These are phyloP conservation scores for Amaurobius ferox DNA, from an alignment of 2,888 invertebrate species.

Conservation along the genomic window DNA sequence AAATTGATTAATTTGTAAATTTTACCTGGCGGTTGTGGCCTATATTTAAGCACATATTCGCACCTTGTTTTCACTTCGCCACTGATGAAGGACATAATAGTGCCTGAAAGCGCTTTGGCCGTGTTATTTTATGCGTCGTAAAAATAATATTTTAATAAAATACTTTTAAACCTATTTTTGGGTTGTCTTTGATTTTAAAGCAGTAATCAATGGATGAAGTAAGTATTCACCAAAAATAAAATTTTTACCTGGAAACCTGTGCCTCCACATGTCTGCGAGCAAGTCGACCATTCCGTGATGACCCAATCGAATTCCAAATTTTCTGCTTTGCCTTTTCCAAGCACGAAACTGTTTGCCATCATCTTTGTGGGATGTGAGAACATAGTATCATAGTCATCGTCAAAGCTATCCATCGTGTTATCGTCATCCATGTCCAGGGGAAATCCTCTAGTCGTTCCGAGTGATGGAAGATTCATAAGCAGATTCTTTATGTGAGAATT, in stretches of 20 bases:
- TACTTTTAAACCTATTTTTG: too few relatives aligned
- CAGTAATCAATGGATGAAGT: too few relatives aligned
- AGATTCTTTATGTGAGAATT: slow-evolving; percentile 85
- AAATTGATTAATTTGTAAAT: too few relatives aligned
- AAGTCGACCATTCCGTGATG: slow-evolving; percentile 90
- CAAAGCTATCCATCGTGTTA: slow-evolving; percentile 3
- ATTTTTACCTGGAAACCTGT: slow-evolving; percentile 81
- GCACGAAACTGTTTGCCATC: slow-evolving; percentile 75
- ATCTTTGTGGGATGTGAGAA: slow-evolving; percentile 77
- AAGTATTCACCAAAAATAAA: too few relatives aligned
- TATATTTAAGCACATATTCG: too few relatives aligned
- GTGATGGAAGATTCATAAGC: slow-evolving; percentile 82
- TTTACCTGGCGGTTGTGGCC: too few relatives aligned
- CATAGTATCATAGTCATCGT: slow-evolving; percentile 77
- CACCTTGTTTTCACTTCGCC: too few relatives aligned
- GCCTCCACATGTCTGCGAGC: slow-evolving; percentile 89
- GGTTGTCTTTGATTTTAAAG: too few relatives aligned
- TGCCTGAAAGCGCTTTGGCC: too few relatives aligned
- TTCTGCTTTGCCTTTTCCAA: slow-evolving; percentile 78
- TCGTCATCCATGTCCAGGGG: slow-evolving; percentile 21
- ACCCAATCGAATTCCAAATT: slow-evolving; percentile 86
- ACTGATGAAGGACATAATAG: too few relatives aligned
- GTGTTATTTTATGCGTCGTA: too few relatives aligned
- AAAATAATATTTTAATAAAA: too few relatives aligned
- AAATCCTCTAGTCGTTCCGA: slow-evolving; percentile 69